A percentile compares a stretch with the other conserved stretches of the same genome.
These are phyloP conservation scores for Agriopis aurantiaria DNA, from an alignment of 2,888 invertebrate species.

Conservation along the genomic window DNA sequence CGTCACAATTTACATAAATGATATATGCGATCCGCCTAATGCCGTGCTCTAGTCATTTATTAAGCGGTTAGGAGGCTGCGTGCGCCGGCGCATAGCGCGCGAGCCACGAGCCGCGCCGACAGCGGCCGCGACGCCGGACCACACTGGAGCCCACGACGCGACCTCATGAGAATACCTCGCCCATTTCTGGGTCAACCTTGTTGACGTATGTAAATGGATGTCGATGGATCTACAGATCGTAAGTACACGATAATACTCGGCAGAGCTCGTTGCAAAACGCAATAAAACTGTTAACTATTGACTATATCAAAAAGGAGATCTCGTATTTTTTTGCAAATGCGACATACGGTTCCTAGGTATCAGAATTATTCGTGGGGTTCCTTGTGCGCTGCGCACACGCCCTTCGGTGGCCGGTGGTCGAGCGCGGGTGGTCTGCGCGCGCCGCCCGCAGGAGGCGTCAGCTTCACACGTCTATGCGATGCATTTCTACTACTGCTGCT, in stretches of 20 bases:
- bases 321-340: conserved; percentile 50
- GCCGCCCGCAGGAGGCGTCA: conserved; percentile 74
- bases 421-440: conserved; percentile 80
- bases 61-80: conserved; percentile 71
- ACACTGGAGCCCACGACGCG: conserved; percentile 68
- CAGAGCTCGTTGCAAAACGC: conserved; percentile 25
- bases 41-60: conserved; percentile 81
- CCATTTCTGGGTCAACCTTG: conserved; percentile 68
- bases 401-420: conserved; percentile 70
- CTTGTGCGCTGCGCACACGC: conserved; percentile 68
- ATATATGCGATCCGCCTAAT: conserved; percentile 85
- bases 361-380: conserved; percentile 55
- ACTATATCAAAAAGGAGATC: conserved; percentile 38
- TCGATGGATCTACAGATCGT: conserved; percentile 57
- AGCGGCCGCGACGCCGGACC: conserved; percentile 70
- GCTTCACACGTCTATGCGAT: conserved; percentile 76
- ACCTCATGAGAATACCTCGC: conserved; percentile 55
- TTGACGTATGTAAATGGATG: conserved; percentile 75
- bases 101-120: conserved; percentile 76
- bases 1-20: conserved; percentile 87
- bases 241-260: conserved; percentile 53
- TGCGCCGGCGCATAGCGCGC: conserved; percentile 79
- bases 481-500: conserved; percentile 55
- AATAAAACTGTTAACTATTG: conserved; percentile 8
- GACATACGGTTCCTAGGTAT: conserved; percentile 42